Evolutionary conservation across 2,113 vertebrate species (phyloP), one percentile per base, ranked within the genome.

Genomic region (Lamprologus callipterus): DNA sequence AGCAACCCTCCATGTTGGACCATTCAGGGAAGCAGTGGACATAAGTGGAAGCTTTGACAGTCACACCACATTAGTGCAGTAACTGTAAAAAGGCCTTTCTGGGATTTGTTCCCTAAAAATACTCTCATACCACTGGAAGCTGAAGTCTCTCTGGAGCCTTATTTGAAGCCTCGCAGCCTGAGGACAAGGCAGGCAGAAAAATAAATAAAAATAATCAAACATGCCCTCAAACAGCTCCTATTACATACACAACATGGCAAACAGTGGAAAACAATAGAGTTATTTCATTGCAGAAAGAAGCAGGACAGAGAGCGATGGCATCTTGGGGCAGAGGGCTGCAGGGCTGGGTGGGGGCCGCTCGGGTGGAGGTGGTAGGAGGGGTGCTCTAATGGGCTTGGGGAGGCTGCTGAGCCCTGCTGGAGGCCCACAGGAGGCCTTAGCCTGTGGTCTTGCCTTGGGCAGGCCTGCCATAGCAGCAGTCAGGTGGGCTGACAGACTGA

Each of bases 371-470:
- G 83, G 87, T 87, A 89, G 89, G 85, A 81, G 92, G 92, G 92
- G 90, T 92, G 91, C 92, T 96, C 92, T 97, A 96, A 96, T 96
- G 95, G 96, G 94, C 93, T 96, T 35, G 49, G 94, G 94, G 95
- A 95, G 93, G 91, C 85, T 89, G 90, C 90, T 70, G 86, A 85
- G 90, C 91, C 92, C 92, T 89, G 91, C 89, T 92, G 90, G 85
- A 91, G 95, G 94, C 94, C 95, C 95, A 95, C 94, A 91, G 89
- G 96, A 96, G 96, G 93, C 95, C 92, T 86, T 96, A 92, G 96
- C 97, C 96, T 94, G 95, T 96, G 96, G 97, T 95, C 96, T 95
- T 96, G 97, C 97, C 96, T 96, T 96, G 96, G 96, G 97, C 97
- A 93, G 96, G 93, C 92, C 96, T 96, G 93, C 94, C 93, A 90